Conservation (phyloP, 1,140 invertebrate species). For the Cryptotermes secundus region DNA sequence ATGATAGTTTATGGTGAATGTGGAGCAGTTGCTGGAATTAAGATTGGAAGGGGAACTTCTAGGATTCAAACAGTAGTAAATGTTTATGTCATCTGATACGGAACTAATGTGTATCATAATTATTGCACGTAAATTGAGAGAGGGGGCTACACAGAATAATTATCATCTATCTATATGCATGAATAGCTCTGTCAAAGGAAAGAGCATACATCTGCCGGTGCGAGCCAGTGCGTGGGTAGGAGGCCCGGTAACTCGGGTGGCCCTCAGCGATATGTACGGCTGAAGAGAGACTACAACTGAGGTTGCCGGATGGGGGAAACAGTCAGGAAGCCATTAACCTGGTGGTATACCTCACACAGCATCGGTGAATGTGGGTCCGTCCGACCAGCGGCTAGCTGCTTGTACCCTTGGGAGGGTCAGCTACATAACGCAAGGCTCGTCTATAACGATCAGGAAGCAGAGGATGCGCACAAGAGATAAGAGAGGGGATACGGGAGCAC, state of each 20-base stretch:
- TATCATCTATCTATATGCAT: background rate
- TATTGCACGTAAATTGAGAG: background rate
- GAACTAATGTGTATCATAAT: no score
- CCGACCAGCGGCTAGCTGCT: background rate
- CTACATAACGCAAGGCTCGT: background rate
- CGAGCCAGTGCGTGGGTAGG: background rate
- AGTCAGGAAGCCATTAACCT: conserved; percentile 27
- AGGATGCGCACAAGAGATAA: background rate
- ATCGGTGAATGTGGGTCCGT: background rate
- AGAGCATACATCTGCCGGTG: background rate
- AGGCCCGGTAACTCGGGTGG: background rate
- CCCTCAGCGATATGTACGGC: background rate
- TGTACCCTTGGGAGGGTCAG: background rate
- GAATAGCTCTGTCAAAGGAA: background rate
- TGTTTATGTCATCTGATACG: no score
- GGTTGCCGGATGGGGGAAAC: background rate
- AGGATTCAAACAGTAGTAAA: no score
- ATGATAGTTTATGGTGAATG: no score
- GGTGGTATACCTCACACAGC: background rate
- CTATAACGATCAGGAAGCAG: background rate
- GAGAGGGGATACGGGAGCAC: background rate
- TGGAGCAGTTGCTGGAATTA: no score
- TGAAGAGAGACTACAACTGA: background rate
- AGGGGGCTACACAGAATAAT: background rate
- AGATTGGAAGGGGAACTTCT: no score